Evolutionary conservation across 35 echinoderm and acorn worm species (phyloP).

Genomic region (Acanthaster planci): DNA sequence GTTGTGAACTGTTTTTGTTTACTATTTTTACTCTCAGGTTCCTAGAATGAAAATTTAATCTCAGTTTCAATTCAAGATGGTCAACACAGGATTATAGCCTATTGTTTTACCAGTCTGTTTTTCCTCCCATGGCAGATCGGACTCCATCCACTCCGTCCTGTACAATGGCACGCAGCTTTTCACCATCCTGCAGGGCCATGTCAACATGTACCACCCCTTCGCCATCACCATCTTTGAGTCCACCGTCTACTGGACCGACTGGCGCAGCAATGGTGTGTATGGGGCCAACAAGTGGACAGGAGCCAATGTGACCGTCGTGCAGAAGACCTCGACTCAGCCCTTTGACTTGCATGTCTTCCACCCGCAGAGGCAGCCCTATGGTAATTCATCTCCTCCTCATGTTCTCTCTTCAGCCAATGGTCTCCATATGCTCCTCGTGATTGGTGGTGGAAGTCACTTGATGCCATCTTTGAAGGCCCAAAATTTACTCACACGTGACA

Average conservation of each 20-base stretch:
- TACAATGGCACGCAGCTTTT: slow-evolving; percentile 69
- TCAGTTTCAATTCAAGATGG: too few species aligned
- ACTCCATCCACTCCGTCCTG: slow-evolving; percentile 78
- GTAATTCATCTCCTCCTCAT: background rate
- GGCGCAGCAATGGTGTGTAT: slow-evolving; percentile 83
- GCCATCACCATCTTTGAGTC: slow-evolving; percentile 90
- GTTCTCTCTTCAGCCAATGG: too few species aligned
- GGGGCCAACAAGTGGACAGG: slow-evolving; percentile 88
- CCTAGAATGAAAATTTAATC: too few species aligned
- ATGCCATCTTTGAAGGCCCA: too few species aligned
- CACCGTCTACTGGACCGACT: slow-evolving; percentile 92
- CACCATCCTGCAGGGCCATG: slow-evolving; percentile 63
- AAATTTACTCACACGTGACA: too few species aligned
- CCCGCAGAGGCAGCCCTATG: slow-evolving; percentile 56
- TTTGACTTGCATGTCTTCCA: slow-evolving; percentile 94
- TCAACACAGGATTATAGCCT: too few species aligned
- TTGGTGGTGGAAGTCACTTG: too few species aligned
- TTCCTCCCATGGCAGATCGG: slow-evolving; percentile 56
- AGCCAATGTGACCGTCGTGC: slow-evolving; percentile 65
- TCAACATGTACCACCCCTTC: slow-evolving; percentile 80
- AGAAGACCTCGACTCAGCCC: slow-evolving; percentile 79
- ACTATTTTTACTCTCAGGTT: too few species aligned
- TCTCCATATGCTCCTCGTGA: too few species aligned
- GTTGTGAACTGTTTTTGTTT: too few species aligned
- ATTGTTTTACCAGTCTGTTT: background rate